Conservation (phyloP, 2,797 vertebrate genomes). For the Enteromius anoplus region DNA sequence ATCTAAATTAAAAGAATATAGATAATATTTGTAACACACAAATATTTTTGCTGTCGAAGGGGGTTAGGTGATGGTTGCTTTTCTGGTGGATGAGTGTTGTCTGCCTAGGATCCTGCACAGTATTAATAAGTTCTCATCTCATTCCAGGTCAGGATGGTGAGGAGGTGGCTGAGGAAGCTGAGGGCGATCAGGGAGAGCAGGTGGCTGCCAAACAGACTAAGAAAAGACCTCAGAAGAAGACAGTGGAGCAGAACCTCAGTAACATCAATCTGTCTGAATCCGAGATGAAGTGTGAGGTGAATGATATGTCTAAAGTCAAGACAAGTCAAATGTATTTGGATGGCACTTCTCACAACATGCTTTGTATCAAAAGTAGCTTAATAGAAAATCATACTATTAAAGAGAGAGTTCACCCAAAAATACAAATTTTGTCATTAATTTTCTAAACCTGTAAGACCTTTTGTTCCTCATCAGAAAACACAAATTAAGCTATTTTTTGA, state of each 20-base stretch:
- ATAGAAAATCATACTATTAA: neutral
- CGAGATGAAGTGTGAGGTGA: constrained; percentile 84
- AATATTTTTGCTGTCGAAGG: neutral
- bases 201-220: constrained; percentile 72
- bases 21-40: neutral
- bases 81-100: neutral
- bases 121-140: neutral
- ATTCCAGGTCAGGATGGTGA: constrained; percentile 60
- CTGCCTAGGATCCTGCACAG: neutral
- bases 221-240: constrained; percentile 84
- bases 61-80: neutral
- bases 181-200: constrained; percentile 55
- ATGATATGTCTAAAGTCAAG: neutral
- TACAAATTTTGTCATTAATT: neutral
- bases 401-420: neutral
- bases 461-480: neutral
- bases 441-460: neutral
- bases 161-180: constrained; percentile 47
- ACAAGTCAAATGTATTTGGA: neutral
- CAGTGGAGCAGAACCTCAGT: constrained; percentile 88
- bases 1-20: neutral
- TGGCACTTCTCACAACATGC: neutral
- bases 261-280: constrained; percentile 86
- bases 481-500: neutral
- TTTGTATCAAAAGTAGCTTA: neutral